Conservation (phyloP, 2,113 vertebrate species). For the Pseudorhombus dupliciocellatus region DNA sequence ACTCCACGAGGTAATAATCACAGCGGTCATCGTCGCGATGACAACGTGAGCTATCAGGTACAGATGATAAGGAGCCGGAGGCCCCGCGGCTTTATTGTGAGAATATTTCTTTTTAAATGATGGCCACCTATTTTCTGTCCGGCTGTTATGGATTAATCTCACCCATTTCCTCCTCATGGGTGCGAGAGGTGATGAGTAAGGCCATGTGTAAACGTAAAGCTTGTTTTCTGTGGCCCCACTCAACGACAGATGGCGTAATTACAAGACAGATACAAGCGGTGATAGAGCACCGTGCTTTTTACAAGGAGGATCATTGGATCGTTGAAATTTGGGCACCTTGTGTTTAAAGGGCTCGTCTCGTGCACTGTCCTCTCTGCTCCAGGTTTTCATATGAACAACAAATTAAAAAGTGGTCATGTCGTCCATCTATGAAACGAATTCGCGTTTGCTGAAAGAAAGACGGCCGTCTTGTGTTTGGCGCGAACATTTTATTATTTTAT, state of each 20-base stretch:
- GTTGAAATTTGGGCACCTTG: no score
- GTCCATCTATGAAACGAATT: no score
- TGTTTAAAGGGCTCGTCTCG: no score
- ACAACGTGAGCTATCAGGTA: conserved; percentile 24
- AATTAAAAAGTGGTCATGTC: no score
- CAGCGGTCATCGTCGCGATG: conserved; percentile 15
- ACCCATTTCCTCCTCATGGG: conserved; percentile 34
- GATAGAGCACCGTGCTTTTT: conserved; percentile 8
- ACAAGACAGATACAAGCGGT: conserved; percentile 55
- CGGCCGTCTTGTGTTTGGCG: not conserved
- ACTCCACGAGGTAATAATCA: conserved; percentile 42
- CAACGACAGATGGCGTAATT: conserved; percentile 55
- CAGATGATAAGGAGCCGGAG: conserved; percentile 32
- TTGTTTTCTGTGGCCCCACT: conserved; percentile 61
- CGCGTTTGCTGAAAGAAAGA: no score
- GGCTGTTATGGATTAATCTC: conserved; percentile 52
- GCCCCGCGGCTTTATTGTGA: conserved; percentile 10
- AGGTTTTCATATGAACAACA: no score
- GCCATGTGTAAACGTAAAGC: conserved; percentile 61
- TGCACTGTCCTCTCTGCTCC: no score
- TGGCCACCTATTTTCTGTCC: not conserved
- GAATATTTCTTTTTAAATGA: conserved; percentile 36
- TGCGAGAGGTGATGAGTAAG: conserved; percentile 61
- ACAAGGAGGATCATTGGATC: no score
- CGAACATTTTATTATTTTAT: not conserved